A percentile compares a stretch with the other conserved stretches of the same genome.
Conservation (phyloP, 2,888 invertebrate species). For the Dryococelus australis region DNA sequence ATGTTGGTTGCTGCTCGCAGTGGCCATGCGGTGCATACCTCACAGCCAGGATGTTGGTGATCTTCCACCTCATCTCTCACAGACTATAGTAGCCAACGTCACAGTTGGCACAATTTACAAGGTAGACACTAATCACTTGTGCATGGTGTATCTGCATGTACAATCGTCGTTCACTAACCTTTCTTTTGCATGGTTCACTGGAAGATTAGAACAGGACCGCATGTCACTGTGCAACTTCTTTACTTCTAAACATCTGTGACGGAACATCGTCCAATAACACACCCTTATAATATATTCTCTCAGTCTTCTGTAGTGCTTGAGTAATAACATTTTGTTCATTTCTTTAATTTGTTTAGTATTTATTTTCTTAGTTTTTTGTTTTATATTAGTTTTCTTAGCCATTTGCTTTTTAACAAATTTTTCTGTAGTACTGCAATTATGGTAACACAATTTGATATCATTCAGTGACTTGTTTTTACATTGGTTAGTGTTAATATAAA, state of each 20-base stretch:
- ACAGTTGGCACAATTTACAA: not conserved
- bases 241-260: not conserved
- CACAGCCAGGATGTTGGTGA: not conserved
- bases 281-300: not conserved
- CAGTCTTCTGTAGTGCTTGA: not conserved
- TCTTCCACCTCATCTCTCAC: not conserved
- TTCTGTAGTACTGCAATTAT: too few relatives aligned
- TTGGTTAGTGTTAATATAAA: too few relatives aligned
- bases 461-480: too few relatives aligned
- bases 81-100: not conserved
- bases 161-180: not conserved
- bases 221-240: not conserved
- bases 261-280: not conserved
- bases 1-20: conserved; percentile 9
- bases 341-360: too few relatives aligned
- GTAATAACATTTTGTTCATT: too few relatives aligned
- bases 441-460: too few relatives aligned
- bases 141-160: not conserved
- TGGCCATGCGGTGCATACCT: not conserved
- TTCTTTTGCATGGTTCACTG: not conserved
- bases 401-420: too few relatives aligned
- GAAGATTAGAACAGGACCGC: not conserved
- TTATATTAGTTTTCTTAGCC: too few relatives aligned
- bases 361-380: too few relatives aligned
- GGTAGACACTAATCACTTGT: not conserved